Percentiles rank a stretch among this genome's conserved stretches.
phyloP scores from a whole-genome alignment of 1,140 invertebrate species.

The Diachasmimorpha longicaudata region DNA sequence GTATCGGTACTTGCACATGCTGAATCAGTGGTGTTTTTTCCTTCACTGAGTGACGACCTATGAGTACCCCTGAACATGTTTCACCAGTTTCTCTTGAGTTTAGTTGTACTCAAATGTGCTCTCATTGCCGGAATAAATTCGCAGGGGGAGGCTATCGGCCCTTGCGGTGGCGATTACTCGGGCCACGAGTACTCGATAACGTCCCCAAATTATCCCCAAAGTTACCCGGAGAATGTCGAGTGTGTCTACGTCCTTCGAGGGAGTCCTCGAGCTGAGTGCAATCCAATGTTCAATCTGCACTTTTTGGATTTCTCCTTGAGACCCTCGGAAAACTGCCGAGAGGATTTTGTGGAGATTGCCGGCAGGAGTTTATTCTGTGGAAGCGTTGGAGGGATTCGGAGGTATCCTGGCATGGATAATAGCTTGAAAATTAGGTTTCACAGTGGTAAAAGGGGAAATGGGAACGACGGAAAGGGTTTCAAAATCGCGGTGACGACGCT shows the following conservation, averaged over 20 bases:
- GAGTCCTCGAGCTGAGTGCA: conserved; percentile 52
- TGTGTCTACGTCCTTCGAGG: conserved; percentile 64
- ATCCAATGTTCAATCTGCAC: conserved; percentile 63
- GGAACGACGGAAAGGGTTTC: conserved; percentile 53
- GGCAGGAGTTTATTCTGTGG: conserved; percentile 60
- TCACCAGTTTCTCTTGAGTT: background rate
- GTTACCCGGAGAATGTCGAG: conserved; percentile 57
- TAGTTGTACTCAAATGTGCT: background rate
- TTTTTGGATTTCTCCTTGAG: conserved; percentile 65
- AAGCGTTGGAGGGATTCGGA: conserved; percentile 55
- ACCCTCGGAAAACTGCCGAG: conserved; percentile 57
- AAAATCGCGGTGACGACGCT: conserved; percentile 62
- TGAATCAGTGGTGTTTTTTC: conserved; percentile 39
- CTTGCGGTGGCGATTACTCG: conserved; percentile 47
- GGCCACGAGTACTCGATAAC: conserved; percentile 47
- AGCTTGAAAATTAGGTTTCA: conserved; percentile 54
- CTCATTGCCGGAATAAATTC: background rate
- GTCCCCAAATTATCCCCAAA: conserved; percentile 62
- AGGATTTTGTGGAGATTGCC: conserved; percentile 61
- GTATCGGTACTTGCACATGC: conserved; percentile 28
- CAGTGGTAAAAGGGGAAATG: conserved; percentile 23
- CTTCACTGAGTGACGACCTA: conserved; percentile 9
- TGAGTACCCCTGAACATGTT: background rate
- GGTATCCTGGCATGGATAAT: conserved; percentile 60
- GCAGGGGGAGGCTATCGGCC: conserved; percentile 5